Base-by-base conservation (phyloP, 2,888 invertebrate species). In the Drosophila cyrtoloma region DNA sequence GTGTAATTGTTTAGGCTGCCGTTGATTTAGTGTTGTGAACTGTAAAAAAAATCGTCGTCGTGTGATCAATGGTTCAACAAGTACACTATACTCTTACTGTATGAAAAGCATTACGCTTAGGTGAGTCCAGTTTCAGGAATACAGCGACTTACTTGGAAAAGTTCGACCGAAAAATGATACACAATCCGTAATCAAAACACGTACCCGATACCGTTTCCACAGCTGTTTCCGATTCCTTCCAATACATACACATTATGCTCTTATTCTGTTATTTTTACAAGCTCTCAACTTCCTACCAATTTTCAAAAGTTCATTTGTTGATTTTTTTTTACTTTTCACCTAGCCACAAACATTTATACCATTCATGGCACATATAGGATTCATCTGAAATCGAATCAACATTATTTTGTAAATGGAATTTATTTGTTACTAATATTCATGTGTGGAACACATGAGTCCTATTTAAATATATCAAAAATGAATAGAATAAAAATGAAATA, bases 351-450 rank as follows among this genome's bases (percentile, higher is more conserved):
- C 57, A 81, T 71, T 59, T 30, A n/a, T 44, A 58, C 42, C 77
- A 73, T 63, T 77, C 69, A 84, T 83, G 77, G 81, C 78, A 77
- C 74, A 74, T 63, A 12, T 52, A 72, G 63, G 63, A 67, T 33
- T 78, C 63, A 81, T 81, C n/a, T 65, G 64, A 57, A 63, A 56
- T 61, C 26, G n/a, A 56, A 63, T 50, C 70, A 62, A 68, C 62
- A 74, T 74, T 22, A 42, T 60, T 58, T 68, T 51, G 35, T 67
- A 35, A 58, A 61, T 79, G 37, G 32, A 68, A 68, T 65, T 70
- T 67, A 71, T 73, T 65, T 64, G 33, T 77, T 57, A 50, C 80
- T 79, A 57, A 66, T 59, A 64, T 53, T 75, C 72, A 77, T 71
- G 66, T 76, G 71, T 56, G 26, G 14, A 56, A 35, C 51, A 78